Conservation (phyloP, 2,797 vertebrate species). For the Poecilia picta region DNA sequence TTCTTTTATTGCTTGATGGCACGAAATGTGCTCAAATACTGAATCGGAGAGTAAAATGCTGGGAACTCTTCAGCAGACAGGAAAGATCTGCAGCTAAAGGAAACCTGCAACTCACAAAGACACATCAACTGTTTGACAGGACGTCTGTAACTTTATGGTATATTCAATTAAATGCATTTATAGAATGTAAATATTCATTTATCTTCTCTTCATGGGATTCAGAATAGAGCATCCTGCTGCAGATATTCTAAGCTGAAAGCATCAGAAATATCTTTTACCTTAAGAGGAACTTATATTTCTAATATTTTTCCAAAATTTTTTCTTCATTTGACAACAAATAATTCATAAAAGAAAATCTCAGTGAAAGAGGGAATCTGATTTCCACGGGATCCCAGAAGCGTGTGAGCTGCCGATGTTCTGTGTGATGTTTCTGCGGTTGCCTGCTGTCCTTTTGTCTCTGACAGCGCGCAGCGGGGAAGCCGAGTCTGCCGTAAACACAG, state of each 20-base stretch:
- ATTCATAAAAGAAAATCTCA: neutral
- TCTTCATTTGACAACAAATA: neutral
- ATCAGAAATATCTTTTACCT: neutral
- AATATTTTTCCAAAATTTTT: neutral
- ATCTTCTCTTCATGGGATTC: neutral
- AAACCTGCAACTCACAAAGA: neutral
- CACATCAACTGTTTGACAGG: neutral
- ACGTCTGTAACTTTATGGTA: neutral
- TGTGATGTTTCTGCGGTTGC: constrained; percentile 17
- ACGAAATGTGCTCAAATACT: neutral
- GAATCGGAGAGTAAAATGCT: neutral
- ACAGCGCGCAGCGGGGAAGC: constrained; percentile 36
- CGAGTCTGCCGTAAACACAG: constrained; percentile 28
- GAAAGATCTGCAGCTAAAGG: neutral
- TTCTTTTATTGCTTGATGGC: neutral
- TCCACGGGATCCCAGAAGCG: neutral
- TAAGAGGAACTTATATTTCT: neutral
- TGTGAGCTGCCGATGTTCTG: constrained; percentile 4
- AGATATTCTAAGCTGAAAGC: neutral
- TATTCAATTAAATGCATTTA: neutral
- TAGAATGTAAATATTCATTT: neutral
- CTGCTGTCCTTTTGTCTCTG: constrained; percentile 44
- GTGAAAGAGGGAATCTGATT: neutral
- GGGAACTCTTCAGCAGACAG: neutral
- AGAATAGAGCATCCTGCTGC: neutral